Base-by-base conservation (phyloP, 2,797 vertebrate species). In the Iguana delicatissima region DNA sequence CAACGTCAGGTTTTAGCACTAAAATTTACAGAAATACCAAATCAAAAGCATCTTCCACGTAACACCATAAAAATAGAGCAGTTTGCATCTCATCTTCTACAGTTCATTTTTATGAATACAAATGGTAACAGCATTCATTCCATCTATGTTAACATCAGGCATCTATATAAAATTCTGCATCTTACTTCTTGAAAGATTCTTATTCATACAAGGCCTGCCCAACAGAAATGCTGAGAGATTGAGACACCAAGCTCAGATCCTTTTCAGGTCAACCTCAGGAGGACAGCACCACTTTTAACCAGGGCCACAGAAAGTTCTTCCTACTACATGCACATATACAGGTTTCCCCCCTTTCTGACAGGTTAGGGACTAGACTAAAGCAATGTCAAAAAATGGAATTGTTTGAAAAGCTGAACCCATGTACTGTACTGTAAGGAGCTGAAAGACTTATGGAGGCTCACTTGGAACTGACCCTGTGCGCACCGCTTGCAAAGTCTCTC, bases 1-100 rank as follows among this genome's bases (percentile, higher is more conserved):
- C 16, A 80, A 89, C 73, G 1, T 0, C 74, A 92, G 18, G 26
- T 90, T 94, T 76, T 79, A 94, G 85, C 22, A 91, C 86, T 77
- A 82, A 4, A 67, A 77, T 95, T 93, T 91, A 87, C 72, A 91
- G 87, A 93, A 92, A 88, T 0, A 10, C 42, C 92, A 32, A 92
- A 52, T 57, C 59, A 91, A 29, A 62, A 1, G 1, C n/a, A 73
- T 87, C 91, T 93, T 87, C 26, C 72, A 90, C 83, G 14, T 76
- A 96, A 91, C 38, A 85, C 62, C 73, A 86, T 90, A 92, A 95
- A 93, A 29, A 2, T 3, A 0, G 76, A 84, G 77, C 32, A 89
- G n/a, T 1, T 0, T 74, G 59, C 72, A 79, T 90, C 81, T 87
- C 87, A 86, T 59, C 26, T 92, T 90, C 89, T 82, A 86, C n/a